Percentiles rank a stretch among this genome's conserved stretches.
Conservation (phyloP, 2,113 vertebrate genomes). For the Mellivora capensis region DNA sequence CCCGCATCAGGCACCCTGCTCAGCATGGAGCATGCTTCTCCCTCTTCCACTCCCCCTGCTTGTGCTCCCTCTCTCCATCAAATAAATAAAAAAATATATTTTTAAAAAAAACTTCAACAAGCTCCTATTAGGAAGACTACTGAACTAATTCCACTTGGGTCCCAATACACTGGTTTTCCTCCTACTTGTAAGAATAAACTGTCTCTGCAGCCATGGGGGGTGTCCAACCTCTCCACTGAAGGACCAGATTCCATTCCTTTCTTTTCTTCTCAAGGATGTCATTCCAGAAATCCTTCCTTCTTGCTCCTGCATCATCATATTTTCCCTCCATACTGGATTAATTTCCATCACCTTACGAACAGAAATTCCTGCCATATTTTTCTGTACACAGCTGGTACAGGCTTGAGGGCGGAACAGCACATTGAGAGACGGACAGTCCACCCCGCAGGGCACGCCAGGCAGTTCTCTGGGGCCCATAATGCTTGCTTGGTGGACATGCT, state of each 20-base stretch:
- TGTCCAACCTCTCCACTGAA: not conserved
- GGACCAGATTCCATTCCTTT: not conserved
- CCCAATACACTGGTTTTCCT: not conserved
- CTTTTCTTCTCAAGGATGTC: not conserved
- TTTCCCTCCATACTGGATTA: not conserved
- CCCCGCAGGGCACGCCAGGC: constrained; percentile 38
- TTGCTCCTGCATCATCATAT: not conserved
- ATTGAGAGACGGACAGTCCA: not conserved
- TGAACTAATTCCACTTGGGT: not conserved
- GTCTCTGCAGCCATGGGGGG: not conserved
- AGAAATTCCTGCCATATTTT: not conserved
- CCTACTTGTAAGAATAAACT: not conserved
- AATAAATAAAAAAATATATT: too few species aligned
- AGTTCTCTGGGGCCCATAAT: constrained; percentile 61
- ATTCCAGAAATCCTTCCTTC: not conserved
- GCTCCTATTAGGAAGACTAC: not conserved
- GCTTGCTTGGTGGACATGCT: constrained; percentile 65
- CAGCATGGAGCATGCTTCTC: too few species aligned
- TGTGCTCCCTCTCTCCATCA: too few species aligned
- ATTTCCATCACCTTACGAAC: not conserved
- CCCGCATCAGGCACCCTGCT: too few species aligned
- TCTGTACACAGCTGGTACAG: constrained; percentile 65
- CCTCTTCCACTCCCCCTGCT: too few species aligned
- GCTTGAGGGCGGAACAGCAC: not conserved
- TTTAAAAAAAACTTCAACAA: not conserved